Evolutionary conservation across 30 jellyfish, hydroid and myxozoan genomes (phyloP).

Genomic region (Sanderia malayensis): DNA sequence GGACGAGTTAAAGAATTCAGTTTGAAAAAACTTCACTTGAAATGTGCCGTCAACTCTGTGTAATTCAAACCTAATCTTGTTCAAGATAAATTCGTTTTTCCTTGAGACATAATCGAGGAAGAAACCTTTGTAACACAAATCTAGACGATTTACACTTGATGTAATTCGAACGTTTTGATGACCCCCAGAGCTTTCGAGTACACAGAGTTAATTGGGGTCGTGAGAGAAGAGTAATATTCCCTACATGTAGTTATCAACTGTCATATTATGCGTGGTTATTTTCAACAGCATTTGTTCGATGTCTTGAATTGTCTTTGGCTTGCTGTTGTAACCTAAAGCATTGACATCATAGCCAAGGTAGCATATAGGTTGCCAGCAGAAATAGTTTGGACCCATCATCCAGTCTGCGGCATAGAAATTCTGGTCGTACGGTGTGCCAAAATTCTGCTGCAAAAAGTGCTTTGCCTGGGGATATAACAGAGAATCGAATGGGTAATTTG

Average conservation of each 20-base stretch:
- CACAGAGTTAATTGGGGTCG: too few species aligned
- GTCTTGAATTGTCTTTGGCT: constrained; percentile 59
- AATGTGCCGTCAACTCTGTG: neutral
- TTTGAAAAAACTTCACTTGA: neutral
- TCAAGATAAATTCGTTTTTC: neutral
- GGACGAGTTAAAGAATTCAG: neutral
- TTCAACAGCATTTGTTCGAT: constrained; percentile 37
- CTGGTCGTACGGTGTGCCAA: constrained; percentile 72
- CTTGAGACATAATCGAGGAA: neutral
- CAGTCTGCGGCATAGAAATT: constrained; percentile 91
- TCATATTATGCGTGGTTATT: constrained; percentile 29
- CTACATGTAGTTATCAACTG: constrained; percentile 76
- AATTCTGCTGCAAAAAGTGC: constrained; percentile 48
- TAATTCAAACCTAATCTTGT: neutral
- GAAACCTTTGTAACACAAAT: neutral
- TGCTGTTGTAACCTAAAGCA: constrained; percentile 40
- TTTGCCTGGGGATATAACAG: constrained; percentile 37
- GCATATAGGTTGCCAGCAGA: constrained; percentile 89
- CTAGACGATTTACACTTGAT: neutral
- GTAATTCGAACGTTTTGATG: too few species aligned
- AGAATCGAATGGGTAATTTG: neutral
- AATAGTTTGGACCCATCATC: constrained; percentile 96
- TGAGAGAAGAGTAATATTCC: too few species aligned
- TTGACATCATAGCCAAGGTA: constrained; percentile 52
- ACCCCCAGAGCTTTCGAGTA: too few species aligned